Evolutionary conservation across 2,888 invertebrate species (phyloP).

Genomic region (Eristalis pertinax): DNA sequence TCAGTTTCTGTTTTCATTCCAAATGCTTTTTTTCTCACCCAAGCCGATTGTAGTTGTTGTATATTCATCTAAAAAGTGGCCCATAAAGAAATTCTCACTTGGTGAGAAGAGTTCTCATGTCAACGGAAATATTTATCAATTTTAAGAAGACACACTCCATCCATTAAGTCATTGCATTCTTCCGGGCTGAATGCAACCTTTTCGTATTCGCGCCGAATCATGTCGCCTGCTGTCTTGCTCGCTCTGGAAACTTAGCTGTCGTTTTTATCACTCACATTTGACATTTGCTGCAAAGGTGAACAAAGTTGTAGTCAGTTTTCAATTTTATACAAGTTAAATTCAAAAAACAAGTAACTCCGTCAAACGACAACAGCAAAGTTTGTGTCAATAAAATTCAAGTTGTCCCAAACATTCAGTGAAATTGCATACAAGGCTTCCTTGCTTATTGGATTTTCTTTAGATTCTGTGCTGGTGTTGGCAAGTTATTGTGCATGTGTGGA

Average conservation of each 20-base stretch:
- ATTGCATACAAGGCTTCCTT: not conserved
- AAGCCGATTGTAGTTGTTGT: too few species aligned
- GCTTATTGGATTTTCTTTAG: not conserved
- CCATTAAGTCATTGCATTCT: not conserved
- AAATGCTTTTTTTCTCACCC: not conserved
- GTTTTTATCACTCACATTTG: conserved; percentile 12
- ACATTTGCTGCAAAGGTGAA: conserved; percentile 22
- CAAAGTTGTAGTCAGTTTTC: conserved; percentile 8
- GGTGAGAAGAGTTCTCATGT: not conserved
- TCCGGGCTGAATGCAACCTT: conserved; percentile 17
- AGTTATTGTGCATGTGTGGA: not conserved
- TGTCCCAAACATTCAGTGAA: not conserved
- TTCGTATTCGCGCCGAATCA: conserved; percentile 14
- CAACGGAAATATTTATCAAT: not conserved
- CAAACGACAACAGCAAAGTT: not conserved
- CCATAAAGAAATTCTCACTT: too few species aligned
- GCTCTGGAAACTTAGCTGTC: not conserved
- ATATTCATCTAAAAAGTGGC: too few species aligned
- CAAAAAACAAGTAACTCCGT: not conserved
- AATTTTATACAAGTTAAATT: not conserved
- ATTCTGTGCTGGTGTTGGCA: conserved; percentile 22
- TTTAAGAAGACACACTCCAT: not conserved
- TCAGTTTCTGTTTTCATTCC: not conserved
- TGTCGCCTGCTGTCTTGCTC: not conserved
- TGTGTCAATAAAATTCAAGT: not conserved